These are phyloP conservation scores for Matsumyia berberina DNA, from an alignment of 2,888 invertebrate genomes.

Conservation along the genomic window DNA sequence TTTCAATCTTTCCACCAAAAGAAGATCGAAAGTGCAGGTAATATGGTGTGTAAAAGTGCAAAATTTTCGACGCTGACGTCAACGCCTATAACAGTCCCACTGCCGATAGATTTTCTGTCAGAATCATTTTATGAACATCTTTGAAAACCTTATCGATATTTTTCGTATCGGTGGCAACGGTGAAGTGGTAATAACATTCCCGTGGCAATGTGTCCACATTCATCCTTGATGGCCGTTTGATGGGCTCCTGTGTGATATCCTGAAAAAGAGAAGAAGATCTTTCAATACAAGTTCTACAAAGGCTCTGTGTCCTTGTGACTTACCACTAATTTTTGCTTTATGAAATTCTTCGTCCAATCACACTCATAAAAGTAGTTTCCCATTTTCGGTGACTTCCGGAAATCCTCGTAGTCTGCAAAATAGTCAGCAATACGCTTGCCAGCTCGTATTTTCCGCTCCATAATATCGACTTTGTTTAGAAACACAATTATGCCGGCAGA, in stretches of 20 bases:
- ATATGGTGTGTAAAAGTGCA: conserved; percentile 20
- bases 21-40: conserved; percentile 66
- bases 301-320: conserved; percentile 78
- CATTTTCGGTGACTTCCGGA: conserved; percentile 84
- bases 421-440: conserved; percentile 87
- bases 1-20: conserved; percentile 59
- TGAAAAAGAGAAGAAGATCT: conserved; percentile 79
- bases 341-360: conserved; percentile 88
- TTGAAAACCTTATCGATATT: conserved; percentile 90
- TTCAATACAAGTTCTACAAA: background rate
- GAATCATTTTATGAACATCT: conserved; percentile 89
- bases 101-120: conserved; percentile 84
- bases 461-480: conserved; percentile 92
- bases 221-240: conserved; percentile 83
- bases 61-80: background rate
- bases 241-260: conserved; percentile 86
- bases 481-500: conserved; percentile 92
- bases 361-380: conserved; percentile 87
- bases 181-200: conserved; percentile 90
- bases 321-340: conserved; percentile 88
- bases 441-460: conserved; percentile 89
- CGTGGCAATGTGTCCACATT: conserved; percentile 84
- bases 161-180: conserved; percentile 90
- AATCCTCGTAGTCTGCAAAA: conserved; percentile 88
- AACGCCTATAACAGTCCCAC: conserved; percentile 82